phyloP scores from a whole-genome alignment of 2,113 vertebrate species.

The Orycteropus afer region DNA sequence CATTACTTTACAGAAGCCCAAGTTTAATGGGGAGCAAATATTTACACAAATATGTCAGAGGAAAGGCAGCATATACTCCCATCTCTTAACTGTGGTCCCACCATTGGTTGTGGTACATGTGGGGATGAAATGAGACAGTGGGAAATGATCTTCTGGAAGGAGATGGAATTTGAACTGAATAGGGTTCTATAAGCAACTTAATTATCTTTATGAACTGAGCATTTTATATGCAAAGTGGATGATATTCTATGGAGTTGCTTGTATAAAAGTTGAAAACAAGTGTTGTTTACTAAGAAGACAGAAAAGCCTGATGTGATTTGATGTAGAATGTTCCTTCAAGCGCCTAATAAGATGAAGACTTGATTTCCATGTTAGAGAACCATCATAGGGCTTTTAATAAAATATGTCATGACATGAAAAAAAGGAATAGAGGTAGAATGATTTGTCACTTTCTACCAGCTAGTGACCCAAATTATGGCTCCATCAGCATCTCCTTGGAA shows the following conservation, averaged over 20 bases:
- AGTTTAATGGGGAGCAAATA: neutral
- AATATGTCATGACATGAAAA: neutral
- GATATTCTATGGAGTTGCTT: neutral
- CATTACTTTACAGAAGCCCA: neutral
- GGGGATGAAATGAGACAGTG: neutral
- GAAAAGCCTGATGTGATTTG: neutral
- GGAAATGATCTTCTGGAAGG: neutral
- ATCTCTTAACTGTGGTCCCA: neutral
- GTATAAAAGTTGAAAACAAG: neutral
- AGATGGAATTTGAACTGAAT: neutral
- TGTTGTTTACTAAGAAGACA: constrained; percentile 9
- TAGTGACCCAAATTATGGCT: neutral
- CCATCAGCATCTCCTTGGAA: neutral
- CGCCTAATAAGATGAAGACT: neutral
- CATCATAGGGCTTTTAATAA: neutral
- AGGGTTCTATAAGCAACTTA: neutral
- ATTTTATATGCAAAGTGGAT: neutral
- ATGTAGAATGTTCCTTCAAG: neutral
- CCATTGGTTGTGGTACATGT: neutral
- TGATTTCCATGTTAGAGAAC: neutral
- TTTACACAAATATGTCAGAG: neutral
- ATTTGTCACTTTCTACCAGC: neutral
- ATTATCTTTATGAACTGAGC: neutral
- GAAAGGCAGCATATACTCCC: neutral
- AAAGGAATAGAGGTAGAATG: neutral